Evolutionary conservation across 2,797 vertebrate genomes (phyloP).

Genomic region (Melanotaenia nigrans): DNA sequence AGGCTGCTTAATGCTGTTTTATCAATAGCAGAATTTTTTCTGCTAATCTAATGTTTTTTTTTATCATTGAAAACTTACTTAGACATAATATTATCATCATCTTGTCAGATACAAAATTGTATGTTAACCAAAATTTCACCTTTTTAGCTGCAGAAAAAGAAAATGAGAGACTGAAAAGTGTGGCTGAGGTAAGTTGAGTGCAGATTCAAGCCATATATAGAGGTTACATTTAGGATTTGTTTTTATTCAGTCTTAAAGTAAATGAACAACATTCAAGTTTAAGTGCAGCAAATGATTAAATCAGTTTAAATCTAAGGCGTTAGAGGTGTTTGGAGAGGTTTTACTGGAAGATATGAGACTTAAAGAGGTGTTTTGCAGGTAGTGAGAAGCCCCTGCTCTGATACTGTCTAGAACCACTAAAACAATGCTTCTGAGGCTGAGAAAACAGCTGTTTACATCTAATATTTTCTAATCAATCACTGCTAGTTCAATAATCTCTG

Average conservation of each 20-base stretch:
- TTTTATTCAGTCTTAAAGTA: neutral
- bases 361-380: neutral
- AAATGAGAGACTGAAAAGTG: conserved; percentile 83
- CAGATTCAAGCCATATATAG: neutral
- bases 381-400: too few species aligned
- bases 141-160: conserved; percentile 89
- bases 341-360: neutral
- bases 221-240: neutral
- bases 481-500: neutral
- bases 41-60: too few species aligned
- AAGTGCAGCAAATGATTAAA: neutral
- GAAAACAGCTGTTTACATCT: neutral
- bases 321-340: neutral
- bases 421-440: too few species aligned
- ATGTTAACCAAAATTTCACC: conserved; percentile 27
- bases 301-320: neutral
- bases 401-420: too few species aligned
- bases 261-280: neutral
- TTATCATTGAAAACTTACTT: neutral
- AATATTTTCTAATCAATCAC: neutral
- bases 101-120: neutral
- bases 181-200: conserved; percentile 83
- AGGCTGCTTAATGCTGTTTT: neutral
- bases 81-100: neutral
- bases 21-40: neutral